Evolutionary conservation across 2,888 invertebrate species (phyloP).

Genomic region (Cancer borealis): DNA sequence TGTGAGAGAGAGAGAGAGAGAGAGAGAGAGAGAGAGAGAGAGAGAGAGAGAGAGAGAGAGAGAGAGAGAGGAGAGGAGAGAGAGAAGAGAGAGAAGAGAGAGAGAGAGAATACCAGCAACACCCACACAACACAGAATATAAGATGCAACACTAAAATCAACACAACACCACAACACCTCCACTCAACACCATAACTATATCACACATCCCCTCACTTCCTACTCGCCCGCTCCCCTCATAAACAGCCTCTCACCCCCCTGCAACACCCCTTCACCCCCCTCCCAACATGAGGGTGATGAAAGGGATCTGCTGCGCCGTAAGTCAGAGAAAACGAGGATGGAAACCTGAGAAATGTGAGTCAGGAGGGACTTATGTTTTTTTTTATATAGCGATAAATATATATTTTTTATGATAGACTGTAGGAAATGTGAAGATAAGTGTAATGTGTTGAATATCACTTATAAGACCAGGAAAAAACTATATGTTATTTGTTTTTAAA

Average conservation of each 20-base stretch:
- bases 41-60: constrained; percentile 1
- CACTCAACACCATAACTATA: too few species aligned
- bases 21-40: constrained; percentile 12
- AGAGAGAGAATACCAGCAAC: background rate
- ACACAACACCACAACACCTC: background rate
- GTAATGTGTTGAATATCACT: too few species aligned
- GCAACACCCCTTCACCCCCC: too few species aligned
- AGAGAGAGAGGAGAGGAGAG: background rate
- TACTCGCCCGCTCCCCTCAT: too few species aligned
- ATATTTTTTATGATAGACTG: too few species aligned
- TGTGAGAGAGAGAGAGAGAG: background rate
- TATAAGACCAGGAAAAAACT: too few species aligned
- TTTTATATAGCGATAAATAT: too few species aligned
- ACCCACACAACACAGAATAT: background rate
- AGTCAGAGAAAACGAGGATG: background rate
- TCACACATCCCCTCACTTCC: too few species aligned
- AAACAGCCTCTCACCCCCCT: too few species aligned
- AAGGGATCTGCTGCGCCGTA: background rate
- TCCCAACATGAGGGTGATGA: background rate
- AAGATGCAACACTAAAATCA: background rate
- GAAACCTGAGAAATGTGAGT: background rate
- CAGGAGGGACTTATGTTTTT: too few species aligned
- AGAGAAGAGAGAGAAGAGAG: background rate
- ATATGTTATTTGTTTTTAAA: too few species aligned
- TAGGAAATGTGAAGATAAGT: too few species aligned